Percentiles rank a stretch among this genome's conserved stretches.
Conservation (phyloP, 2,113 vertebrate species). For the Brachyistius frenatus region DNA sequence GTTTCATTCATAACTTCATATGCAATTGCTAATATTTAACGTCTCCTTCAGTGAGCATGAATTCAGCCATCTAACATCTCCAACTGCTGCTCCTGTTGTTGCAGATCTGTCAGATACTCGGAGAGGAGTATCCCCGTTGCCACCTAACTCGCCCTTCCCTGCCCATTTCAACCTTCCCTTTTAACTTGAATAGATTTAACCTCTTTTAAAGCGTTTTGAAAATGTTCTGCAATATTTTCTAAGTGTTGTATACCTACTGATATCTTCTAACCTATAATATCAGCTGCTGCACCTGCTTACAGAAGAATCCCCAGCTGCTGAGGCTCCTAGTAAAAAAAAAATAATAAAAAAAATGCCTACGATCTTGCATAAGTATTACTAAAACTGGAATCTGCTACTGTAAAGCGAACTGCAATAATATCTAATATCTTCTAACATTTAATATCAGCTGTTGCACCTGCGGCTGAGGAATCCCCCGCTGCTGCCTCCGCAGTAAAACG, state of each 20-base stretch:
- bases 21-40: neutral
- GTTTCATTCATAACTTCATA: neutral
- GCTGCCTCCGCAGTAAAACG: slow-evolving; percentile 36
- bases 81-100: slow-evolving; percentile 25
- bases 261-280: slow-evolving; percentile 8
- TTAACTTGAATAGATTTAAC: neutral
- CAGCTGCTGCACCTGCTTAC: slow-evolving; percentile 40
- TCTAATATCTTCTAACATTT: slow-evolving; percentile 29
- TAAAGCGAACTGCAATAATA: neutral
- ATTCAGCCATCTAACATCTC: slow-evolving; percentile 6
- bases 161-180: neutral
- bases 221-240: neutral
- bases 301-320: slow-evolving; percentile 28
- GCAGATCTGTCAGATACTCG: neutral
- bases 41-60: no score
- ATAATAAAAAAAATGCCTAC: no score
- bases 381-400: neutral
- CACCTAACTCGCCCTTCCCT: neutral
- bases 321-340: slow-evolving; percentile 25
- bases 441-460: slow-evolving; percentile 40
- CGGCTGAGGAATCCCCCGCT: slow-evolving; percentile 23
- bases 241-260: slow-evolving; percentile 11
- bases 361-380: neutral
- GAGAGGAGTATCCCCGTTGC: no score
- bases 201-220: slow-evolving; percentile 24